Evolutionary conservation across 2,113 vertebrate species (phyloP).

Genomic region (Geococcyx californianus): DNA sequence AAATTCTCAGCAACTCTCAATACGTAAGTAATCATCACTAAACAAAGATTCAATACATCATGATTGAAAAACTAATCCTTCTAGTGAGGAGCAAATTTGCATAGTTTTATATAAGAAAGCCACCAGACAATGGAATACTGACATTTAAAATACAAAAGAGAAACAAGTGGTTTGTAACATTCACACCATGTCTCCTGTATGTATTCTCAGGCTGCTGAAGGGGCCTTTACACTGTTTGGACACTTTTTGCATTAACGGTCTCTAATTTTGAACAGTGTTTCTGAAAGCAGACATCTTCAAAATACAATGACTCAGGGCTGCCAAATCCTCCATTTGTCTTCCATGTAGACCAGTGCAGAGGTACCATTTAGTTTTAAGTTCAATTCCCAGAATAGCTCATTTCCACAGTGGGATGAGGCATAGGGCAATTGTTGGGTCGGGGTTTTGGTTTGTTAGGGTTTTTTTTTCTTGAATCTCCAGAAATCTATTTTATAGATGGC

Average conservation of each 20-base stretch:
- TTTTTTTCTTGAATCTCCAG: background rate
- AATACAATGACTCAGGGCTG: background rate
- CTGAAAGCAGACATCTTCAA: background rate
- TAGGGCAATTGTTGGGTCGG: background rate
- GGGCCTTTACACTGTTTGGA: background rate
- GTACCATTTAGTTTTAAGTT: background rate
- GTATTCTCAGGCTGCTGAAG: background rate
- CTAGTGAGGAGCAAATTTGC: background rate
- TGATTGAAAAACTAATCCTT: background rate
- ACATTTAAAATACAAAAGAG: background rate
- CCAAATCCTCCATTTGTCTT: background rate
- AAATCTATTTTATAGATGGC: background rate
- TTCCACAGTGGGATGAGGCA: background rate
- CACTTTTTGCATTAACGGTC: background rate
- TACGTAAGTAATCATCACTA: background rate
- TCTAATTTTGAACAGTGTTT: background rate
- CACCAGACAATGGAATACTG: background rate
- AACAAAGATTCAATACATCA: background rate
- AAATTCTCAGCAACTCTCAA: background rate
- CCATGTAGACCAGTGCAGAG: background rate
- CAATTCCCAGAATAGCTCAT: background rate
- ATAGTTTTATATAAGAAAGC: background rate
- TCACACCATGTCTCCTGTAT: background rate
- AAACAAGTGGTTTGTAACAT: background rate
- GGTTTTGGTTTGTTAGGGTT: background rate